A percentile compares a stretch with the other conserved stretches of the same genome.
Evolutionary conservation across 1,140 invertebrate genomes (phyloP).

Genomic region (Leptopilina boulardi): DNA sequence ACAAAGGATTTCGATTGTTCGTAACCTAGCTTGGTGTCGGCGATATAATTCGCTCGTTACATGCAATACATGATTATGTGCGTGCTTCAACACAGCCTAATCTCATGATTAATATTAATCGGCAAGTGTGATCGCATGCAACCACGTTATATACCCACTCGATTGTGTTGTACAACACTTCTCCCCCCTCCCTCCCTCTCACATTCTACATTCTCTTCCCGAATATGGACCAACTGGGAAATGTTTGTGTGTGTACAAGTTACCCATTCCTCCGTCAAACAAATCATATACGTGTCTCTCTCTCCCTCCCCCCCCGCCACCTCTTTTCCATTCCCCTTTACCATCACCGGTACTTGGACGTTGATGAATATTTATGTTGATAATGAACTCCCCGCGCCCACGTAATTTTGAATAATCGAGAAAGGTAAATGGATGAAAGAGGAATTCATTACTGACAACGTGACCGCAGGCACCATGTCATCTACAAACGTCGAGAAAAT

Average conservation of each 20-base stretch:
- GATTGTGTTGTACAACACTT: slow-evolving; percentile 25
- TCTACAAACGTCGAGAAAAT: too few relatives aligned
- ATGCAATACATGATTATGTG: slow-evolving; percentile 25
- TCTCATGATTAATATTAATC: slow-evolving; percentile 33
- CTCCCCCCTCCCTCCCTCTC: too few relatives aligned
- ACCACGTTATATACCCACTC: slow-evolving; percentile 3
- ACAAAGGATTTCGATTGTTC: slow-evolving; percentile 16
- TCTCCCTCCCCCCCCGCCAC: too few relatives aligned
- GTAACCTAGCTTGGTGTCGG: neutral
- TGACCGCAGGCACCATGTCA: neutral
- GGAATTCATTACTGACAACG: slow-evolving; percentile 8
- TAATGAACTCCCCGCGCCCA: slow-evolving; percentile 24
- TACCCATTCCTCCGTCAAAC: slow-evolving; percentile 14
- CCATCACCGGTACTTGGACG: neutral
- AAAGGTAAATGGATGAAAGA: slow-evolving; percentile 20
- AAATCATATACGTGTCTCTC: neutral
- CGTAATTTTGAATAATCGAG: slow-evolving; percentile 28
- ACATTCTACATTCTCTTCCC: too few relatives aligned
- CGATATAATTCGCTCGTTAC: slow-evolving; percentile 21
- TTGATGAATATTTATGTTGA: slow-evolving; percentile 30
- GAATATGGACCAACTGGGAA: neutral
- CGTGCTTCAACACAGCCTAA: slow-evolving; percentile 19
- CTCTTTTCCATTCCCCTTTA: too few relatives aligned
- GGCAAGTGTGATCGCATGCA: slow-evolving; percentile 7
- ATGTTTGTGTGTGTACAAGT: slow-evolving; percentile 28